phyloP scores from a whole-genome alignment of 2,113 vertebrate species.

The Malurus alboscapulatus region DNA sequence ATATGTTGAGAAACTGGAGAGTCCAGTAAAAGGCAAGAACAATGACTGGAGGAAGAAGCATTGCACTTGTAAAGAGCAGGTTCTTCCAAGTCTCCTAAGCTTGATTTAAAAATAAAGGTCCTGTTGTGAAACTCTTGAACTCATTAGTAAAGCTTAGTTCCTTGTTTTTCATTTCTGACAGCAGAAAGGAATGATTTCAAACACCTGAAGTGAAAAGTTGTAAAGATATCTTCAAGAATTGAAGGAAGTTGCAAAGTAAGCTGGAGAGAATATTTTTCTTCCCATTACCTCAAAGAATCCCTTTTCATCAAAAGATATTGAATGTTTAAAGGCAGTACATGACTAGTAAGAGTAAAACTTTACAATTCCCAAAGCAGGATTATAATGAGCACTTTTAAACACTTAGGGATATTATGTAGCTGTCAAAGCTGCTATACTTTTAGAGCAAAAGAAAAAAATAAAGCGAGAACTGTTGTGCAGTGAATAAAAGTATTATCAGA shows the following conservation, averaged over 20 bases:
- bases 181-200: not conserved
- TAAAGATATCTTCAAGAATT: not conserved
- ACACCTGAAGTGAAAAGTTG: not conserved
- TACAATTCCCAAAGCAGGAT: not conserved
- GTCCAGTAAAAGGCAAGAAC: not conserved
- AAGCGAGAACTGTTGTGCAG: not conserved
- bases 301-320: not conserved
- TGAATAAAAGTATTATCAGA: not conserved
- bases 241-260: not conserved
- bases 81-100: not conserved
- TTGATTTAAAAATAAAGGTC: not conserved
- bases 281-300: not conserved
- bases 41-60: rapidly evolving
- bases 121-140: not conserved
- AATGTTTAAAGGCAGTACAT: not conserved
- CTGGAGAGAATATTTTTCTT: not conserved
- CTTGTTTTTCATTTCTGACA: not conserved
- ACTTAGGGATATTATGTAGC: not conserved
- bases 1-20: not conserved
- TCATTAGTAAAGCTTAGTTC: not conserved
- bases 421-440: not conserved
- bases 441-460: not conserved
- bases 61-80: rapidly evolving
- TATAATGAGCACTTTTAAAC: conserved; percentile 1
- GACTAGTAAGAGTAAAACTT: not conserved